These are phyloP conservation scores for Drosophila trichaetosa DNA, from an alignment of 2,888 invertebrate species.

Conservation along the genomic window DNA sequence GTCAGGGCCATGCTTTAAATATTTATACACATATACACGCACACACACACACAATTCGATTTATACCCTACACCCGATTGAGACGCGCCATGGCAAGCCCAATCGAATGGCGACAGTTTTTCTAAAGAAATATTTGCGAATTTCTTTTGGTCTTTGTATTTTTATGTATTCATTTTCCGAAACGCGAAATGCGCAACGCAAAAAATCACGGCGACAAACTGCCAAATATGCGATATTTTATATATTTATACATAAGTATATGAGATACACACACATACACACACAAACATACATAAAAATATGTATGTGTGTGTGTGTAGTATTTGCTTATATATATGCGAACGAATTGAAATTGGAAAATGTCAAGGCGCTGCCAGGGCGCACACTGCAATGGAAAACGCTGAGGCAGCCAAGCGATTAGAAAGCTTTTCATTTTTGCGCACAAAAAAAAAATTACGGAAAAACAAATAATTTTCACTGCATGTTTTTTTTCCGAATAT, in stretches of 20 bases:
- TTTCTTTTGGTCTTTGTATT: slow-evolving; percentile 13
- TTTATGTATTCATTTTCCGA: slow-evolving; percentile 63
- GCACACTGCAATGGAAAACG: slow-evolving; percentile 67
- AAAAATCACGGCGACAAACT: slow-evolving; percentile 66
- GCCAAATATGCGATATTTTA: slow-evolving; percentile 63
- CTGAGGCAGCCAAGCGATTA: slow-evolving; percentile 69
- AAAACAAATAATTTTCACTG: slow-evolving; percentile 66
- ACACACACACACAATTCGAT: slow-evolving; percentile 3
- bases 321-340: slow-evolving; percentile 25
- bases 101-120: slow-evolving; percentile 17
- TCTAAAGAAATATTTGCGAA: slow-evolving; percentile 50
- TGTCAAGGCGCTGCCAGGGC: slow-evolving; percentile 76
- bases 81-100: slow-evolving; percentile 15
- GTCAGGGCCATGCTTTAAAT: slow-evolving; percentile 79
- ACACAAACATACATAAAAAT: slow-evolving; percentile 5
- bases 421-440: slow-evolving; percentile 75
- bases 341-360: slow-evolving; percentile 55
- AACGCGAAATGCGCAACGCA: slow-evolving; percentile 68
- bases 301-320: slow-evolving; percentile 16
- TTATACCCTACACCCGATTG: slow-evolving; percentile 20
- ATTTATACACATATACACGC: slow-evolving; percentile 19
- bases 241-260: slow-evolving; percentile 22
- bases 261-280: not conserved
- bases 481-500: slow-evolving; percentile 28
- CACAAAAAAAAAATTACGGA: slow-evolving; percentile 59